Evolutionary conservation across 2,113 vertebrate species (phyloP).

Genomic region (Amphiprion percula): DNA sequence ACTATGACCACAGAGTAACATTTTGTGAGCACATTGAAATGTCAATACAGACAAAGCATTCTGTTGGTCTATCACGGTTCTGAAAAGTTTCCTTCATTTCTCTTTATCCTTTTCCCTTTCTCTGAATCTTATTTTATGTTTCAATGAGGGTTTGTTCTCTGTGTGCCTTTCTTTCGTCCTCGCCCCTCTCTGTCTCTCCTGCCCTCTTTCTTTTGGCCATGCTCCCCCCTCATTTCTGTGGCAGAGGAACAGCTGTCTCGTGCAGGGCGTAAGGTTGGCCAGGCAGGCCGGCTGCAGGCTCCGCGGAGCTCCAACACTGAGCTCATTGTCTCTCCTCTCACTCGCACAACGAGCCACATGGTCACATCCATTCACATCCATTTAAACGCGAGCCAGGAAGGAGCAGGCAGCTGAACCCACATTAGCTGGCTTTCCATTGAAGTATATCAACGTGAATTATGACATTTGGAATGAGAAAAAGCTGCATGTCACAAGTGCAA

Average conservation of each 20-base stretch:
- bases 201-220: slow-evolving; percentile 45
- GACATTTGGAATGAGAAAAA: slow-evolving; percentile 8
- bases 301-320: slow-evolving; percentile 73
- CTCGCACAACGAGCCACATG: slow-evolving; percentile 35
- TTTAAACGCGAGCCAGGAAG: slow-evolving; percentile 47
- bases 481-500: background rate
- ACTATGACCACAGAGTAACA: background rate
- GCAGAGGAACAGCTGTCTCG: slow-evolving; percentile 85
- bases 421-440: slow-evolving; percentile 36
- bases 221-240: slow-evolving; percentile 53
- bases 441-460: slow-evolving; percentile 24
- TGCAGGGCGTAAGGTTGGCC: slow-evolving; percentile 81
- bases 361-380: slow-evolving; percentile 64
- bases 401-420: slow-evolving; percentile 54
- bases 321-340: slow-evolving; percentile 75
- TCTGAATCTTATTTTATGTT: slow-evolving; percentile 32
- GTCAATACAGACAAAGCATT: background rate
- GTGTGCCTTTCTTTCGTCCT: slow-evolving; percentile 16
- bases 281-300: slow-evolving; percentile 75
- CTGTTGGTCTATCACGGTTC: background rate
- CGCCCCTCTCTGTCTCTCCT: slow-evolving; percentile 20
- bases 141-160: slow-evolving; percentile 61
- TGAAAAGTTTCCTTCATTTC: slow-evolving; percentile 12
- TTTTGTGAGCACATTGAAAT: background rate
- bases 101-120: slow-evolving; percentile 14